Conservation (phyloP, 2,113 vertebrate species). For the Theristicus caerulescens region DNA sequence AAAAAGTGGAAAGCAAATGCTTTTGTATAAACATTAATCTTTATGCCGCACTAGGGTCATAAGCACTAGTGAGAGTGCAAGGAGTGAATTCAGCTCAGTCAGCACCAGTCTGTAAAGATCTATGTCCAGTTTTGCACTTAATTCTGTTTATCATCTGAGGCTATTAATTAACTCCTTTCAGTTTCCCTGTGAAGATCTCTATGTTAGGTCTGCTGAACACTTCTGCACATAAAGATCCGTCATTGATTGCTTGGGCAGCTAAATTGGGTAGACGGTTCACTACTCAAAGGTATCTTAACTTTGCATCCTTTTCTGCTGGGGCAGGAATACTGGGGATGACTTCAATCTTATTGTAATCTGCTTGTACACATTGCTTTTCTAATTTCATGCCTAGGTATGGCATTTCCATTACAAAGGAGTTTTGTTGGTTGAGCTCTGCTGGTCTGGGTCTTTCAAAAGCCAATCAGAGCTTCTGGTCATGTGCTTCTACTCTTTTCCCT, state of each 20-base stretch:
- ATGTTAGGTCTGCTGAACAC: not conserved
- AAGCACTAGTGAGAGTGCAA: not conserved
- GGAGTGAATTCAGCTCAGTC: constrained; percentile 3
- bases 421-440: constrained; percentile 4
- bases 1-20: constrained; percentile 4
- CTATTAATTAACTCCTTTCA: constrained; percentile 38
- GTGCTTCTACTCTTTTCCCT: constrained; percentile 6
- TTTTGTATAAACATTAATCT: not conserved
- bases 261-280: not conserved
- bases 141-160: constrained; percentile 4
- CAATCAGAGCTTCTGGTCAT: constrained; percentile 29
- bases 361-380: not conserved
- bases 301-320: constrained; percentile 23
- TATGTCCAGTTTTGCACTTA: constrained; percentile 7
- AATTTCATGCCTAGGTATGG: constrained; percentile 25
- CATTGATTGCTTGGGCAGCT: constrained; percentile 5
- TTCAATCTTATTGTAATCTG: not conserved
- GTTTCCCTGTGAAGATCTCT: not conserved
- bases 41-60: not conserved
- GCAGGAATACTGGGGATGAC: not conserved
- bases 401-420: constrained; percentile 53
- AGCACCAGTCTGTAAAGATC: not conserved
- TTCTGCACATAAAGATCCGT: not conserved
- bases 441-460: constrained; percentile 28
- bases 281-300: not conserved